phyloP scores from a whole-genome alignment of 2,113 vertebrate species.

The Balaeniceps rex region DNA sequence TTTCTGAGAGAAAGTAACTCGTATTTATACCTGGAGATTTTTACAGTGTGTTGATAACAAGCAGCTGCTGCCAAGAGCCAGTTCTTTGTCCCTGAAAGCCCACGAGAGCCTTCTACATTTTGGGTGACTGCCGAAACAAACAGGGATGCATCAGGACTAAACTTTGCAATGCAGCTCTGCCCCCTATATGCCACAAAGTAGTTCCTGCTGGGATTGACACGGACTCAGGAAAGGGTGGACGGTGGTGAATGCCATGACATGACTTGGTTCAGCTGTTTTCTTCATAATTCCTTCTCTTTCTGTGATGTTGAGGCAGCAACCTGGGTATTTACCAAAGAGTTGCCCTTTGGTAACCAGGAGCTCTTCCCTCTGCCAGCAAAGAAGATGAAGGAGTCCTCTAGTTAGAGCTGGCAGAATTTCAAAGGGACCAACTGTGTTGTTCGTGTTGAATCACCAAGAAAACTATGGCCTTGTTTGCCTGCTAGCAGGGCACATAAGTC shows the following conservation, averaged over 20 bases:
- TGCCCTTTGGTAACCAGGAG: slow-evolving; percentile 10
- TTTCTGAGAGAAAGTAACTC: neutral
- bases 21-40: slow-evolving; percentile 13
- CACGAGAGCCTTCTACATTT: neutral
- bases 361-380: neutral
- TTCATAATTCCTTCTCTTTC: neutral
- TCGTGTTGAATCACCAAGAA: neutral
- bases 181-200: neutral
- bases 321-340: neutral
- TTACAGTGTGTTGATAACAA: slow-evolving; percentile 14
- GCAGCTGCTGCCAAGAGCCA: neutral
- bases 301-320: neutral
- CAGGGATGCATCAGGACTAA: slow-evolving; percentile 16
- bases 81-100: neutral
- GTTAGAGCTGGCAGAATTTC: neutral
- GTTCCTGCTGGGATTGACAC: neutral
- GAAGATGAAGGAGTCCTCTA: neutral
- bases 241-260: neutral
- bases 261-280: neutral
- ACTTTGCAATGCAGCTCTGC: neutral
- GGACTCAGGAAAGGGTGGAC: neutral
- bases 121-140: neutral
- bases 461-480: neutral
- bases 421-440: neutral
- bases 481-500: neutral